These are phyloP conservation scores for Parauchenoglanis ngamensis DNA, from an alignment of 2,797 vertebrate genomes.

Conservation along the genomic window DNA sequence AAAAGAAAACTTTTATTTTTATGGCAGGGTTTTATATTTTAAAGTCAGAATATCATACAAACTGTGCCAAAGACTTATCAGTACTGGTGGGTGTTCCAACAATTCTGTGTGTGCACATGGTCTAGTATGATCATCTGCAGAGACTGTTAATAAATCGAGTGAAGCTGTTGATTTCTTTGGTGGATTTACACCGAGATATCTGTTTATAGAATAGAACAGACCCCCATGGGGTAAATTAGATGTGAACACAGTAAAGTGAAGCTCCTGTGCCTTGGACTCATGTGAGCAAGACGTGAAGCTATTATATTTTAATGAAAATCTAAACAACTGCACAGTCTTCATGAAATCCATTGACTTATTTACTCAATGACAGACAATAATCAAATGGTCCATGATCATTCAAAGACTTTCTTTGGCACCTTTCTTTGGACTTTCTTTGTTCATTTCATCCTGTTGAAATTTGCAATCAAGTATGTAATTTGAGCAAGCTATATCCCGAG, in stretches of 20 bases:
- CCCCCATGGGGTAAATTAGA: neutral
- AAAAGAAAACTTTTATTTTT: neutral
- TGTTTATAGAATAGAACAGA: neutral
- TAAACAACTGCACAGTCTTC: neutral
- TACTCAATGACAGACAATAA: neutral
- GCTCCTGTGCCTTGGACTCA: neutral
- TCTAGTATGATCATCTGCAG: conserved; percentile 1
- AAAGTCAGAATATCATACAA: neutral
- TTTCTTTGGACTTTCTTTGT: neutral
- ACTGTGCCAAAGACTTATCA: neutral
- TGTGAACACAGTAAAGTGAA: neutral
- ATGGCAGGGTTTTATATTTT: neutral
- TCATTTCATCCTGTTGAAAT: neutral
- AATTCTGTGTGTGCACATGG: neutral
- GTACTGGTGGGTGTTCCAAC: neutral
- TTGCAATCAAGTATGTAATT: neutral
- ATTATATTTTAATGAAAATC: neutral
- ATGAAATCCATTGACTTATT: neutral
- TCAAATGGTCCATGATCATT: too few species aligned
- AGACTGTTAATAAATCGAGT: neutral
- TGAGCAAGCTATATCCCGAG: neutral
- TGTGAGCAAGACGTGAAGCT: neutral
- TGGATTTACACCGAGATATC: neutral
- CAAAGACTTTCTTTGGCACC: neutral
- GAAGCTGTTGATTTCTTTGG: neutral